Evolutionary conservation across 2,888 invertebrate genomes (phyloP).

Genomic region (Cyclophora punctaria): DNA sequence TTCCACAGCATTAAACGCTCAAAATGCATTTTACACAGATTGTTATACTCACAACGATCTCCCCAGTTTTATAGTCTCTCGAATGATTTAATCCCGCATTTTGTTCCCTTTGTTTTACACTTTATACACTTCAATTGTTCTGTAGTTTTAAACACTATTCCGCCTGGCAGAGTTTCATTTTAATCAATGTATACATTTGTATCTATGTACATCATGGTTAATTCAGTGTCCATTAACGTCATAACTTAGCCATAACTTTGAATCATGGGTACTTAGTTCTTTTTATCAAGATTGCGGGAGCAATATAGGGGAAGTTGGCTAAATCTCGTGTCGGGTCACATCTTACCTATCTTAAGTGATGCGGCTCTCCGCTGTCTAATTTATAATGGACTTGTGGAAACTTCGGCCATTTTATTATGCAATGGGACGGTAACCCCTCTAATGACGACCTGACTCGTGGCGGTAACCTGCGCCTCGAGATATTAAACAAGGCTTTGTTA

Average conservation of each 20-base stretch:
- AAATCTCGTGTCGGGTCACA: slow-evolving; percentile 69
- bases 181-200: slow-evolving; percentile 27
- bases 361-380: slow-evolving; percentile 73
- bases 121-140: too few species aligned
- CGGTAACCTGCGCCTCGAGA: slow-evolving; percentile 58
- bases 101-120: too few species aligned
- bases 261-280: slow-evolving; percentile 69
- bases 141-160: too few species aligned
- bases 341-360: slow-evolving; percentile 74
- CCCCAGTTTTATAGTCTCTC: slow-evolving; percentile 40
- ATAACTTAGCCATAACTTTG: slow-evolving; percentile 63
- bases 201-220: too few species aligned
- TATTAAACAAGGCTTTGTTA: slow-evolving; percentile 62
- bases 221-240: slow-evolving; percentile 16
- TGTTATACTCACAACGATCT: slow-evolving; percentile 50
- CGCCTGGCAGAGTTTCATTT: too few species aligned
- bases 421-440: slow-evolving; percentile 72
- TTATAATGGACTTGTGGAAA: slow-evolving; percentile 75
- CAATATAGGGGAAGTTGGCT: slow-evolving; percentile 66
- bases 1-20: slow-evolving; percentile 62
- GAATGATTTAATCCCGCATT: slow-evolving; percentile 22
- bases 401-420: slow-evolving; percentile 75
- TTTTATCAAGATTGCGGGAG: slow-evolving; percentile 68
- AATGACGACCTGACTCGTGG: slow-evolving; percentile 69
- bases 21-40: slow-evolving; percentile 62